Base-by-base conservation (phyloP, 2,113 vertebrate genomes). In the Leptobrachium ailaonicum region DNA sequence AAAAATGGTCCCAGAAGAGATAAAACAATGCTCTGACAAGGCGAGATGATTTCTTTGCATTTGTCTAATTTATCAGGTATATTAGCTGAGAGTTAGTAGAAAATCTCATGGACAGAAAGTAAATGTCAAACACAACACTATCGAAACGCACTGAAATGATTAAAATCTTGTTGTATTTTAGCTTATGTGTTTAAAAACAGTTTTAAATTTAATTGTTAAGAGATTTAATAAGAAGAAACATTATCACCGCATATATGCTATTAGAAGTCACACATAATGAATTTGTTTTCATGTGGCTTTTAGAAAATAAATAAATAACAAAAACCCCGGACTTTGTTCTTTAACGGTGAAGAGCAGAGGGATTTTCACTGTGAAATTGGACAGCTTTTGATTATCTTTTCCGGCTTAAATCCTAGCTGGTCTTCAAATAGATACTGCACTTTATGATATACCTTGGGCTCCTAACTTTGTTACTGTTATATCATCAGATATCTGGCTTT, bases 11-110 rank as follows among this genome's bases (percentile, higher is more conserved):
- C 85, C 73, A 85, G 87, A 84, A 82, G 84, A 87, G 75, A 71
- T 82, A 86, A 79, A 86, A 87, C 85, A 83, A 88, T 83, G 84
- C 87, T 85, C 84, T 83, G 85, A 86, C 82, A 56, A 86, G 82
- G 82, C 76, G 84, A 86, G 87, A 88, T 87, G 75, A 85, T 83
- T 71, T 70, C 66, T 76, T 83, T 76, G 20, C 20, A 32, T 32
- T 32, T 32, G 20, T 32, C 20, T 32, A 32, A 32, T 32, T 32
- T 32, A 32, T 32, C 20, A 32, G 20, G 20, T 32, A 32, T 32
- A 32, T 32, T 32, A 32, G 20, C 20, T 32, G 20, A 32, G 20
- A 32, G 20, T 32, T 32, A 32, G 20, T 32, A 32, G 20, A 32
- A 32, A 32, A 32, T 32, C 20, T 32, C 20, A 32, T 32, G 20